Percentiles rank a stretch among this genome's conserved stretches.
phyloP scores from a whole-genome alignment of 2,797 vertebrate species.

The Carduelis carduelis region DNA sequence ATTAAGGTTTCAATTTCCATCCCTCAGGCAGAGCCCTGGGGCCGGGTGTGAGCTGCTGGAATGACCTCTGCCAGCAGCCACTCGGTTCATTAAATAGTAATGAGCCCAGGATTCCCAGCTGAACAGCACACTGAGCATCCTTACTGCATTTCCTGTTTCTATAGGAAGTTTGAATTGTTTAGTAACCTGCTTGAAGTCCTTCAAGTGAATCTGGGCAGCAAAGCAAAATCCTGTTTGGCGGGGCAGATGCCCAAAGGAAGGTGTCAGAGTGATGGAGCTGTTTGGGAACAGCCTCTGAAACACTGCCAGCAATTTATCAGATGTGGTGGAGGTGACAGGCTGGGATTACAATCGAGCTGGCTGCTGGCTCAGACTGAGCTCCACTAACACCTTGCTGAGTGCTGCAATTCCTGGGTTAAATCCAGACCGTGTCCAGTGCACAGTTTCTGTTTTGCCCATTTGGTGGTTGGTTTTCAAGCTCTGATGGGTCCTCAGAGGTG shows the following conservation, averaged over 20 bases:
- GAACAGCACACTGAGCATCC: not conserved
- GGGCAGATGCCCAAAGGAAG: not conserved
- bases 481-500: fast-evolving
- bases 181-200: not conserved
- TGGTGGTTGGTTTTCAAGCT: not conserved
- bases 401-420: not conserved
- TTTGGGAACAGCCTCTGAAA: not conserved
- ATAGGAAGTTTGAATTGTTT: constrained; percentile 23
- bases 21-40: not conserved
- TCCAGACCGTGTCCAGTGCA: not conserved
- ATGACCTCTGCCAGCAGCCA: not conserved
- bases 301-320: fast-evolving
- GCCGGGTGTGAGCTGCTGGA: not conserved
- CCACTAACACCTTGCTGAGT: not conserved
- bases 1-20: not conserved
- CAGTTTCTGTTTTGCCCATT: not conserved
- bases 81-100: constrained; percentile 4
- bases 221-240: not conserved
- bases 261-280: not conserved
- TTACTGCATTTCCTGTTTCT: not conserved
- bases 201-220: not conserved
- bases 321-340: not conserved
- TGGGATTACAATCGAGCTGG: not conserved
- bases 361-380: not conserved
- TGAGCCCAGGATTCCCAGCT: not conserved